Conservation (phyloP, 2,113 vertebrate genomes). For the Lamprotornis superbus region DNA sequence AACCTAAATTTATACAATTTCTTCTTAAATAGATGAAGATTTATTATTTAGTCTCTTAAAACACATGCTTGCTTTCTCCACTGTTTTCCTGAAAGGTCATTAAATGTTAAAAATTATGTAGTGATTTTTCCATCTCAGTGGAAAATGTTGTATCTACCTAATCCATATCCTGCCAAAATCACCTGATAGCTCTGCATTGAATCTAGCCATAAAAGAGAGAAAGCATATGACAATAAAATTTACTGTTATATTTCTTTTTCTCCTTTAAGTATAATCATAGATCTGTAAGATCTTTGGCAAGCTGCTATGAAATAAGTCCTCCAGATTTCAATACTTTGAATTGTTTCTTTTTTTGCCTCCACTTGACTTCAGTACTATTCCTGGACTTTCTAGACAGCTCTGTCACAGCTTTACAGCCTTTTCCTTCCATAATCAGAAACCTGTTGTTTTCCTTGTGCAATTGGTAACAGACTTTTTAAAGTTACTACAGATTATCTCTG, state of each 20-base stretch:
- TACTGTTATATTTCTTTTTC: background rate
- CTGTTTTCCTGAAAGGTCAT: background rate
- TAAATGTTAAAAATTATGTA: background rate
- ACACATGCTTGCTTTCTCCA: background rate
- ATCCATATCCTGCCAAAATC: background rate
- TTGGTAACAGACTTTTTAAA: background rate
- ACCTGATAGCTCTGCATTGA: background rate
- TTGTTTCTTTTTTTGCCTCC: background rate
- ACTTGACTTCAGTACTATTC: background rate
- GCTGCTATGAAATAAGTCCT: background rate
- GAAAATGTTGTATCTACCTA: background rate
- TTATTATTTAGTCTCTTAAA: background rate
- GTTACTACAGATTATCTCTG: background rate
- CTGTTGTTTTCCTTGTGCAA: background rate
- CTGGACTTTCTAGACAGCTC: background rate
- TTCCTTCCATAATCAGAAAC: background rate
- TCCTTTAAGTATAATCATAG: background rate
- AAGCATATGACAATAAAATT: background rate
- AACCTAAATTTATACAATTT: background rate
- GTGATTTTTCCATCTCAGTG: background rate
- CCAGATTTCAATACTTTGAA: background rate
- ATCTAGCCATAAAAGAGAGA: background rate
- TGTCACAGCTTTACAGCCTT: background rate
- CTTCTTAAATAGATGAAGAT: background rate
- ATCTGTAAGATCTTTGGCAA: background rate